Base-by-base conservation (phyloP, 23 tunicate species). In the Pegea sp. region DNA sequence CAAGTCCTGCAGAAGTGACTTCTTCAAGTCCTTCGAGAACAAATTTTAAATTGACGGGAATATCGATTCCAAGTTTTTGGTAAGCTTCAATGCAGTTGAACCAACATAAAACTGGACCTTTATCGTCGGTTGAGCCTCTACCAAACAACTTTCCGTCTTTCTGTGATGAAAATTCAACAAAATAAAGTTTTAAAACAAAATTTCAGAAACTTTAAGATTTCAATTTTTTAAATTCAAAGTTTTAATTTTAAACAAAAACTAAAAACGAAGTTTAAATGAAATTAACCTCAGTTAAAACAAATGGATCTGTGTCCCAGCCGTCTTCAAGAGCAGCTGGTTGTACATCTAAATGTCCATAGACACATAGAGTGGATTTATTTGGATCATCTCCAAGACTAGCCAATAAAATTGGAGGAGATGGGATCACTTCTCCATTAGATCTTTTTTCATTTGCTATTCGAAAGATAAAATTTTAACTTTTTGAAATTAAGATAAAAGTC, bases 21-120 rank as follows among this genome's bases (percentile, higher is more conserved):
- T 90, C 99, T 58, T 90, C 99, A 92, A 90, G 78, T 33, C 99
- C 99, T 48, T 90, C 99, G 49, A 90, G 73, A 60, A 87, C 72
- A 58, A 90, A 90, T 56, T 90, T 89, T 31, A 89, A 49, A 34
- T 89, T 89, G 34, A 77, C 70, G 18, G 98, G 98, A 28, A 89
- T 61, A 27, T 89, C 91, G n/a, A 65, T 29, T 33, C 64, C 64
- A 1, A 76, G 58, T 43, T 65, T 66, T 53, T 90, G 93, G 60
- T 72, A 72, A 20, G 99, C 99, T 34, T 90, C 99, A 26, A 90
- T 90, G 70, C 86, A 74, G 48, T 90, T 90, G 28, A 90, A 57
- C 99, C 99, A 90, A 28, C 86, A 84, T 46, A 78, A 26, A 18
- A 90, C 87, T 7, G 99, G 99, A 19, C 99, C 99, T 56, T 90